Conservation (phyloP, 2,888 invertebrate species). For the Dolichomitus sp. region DNA sequence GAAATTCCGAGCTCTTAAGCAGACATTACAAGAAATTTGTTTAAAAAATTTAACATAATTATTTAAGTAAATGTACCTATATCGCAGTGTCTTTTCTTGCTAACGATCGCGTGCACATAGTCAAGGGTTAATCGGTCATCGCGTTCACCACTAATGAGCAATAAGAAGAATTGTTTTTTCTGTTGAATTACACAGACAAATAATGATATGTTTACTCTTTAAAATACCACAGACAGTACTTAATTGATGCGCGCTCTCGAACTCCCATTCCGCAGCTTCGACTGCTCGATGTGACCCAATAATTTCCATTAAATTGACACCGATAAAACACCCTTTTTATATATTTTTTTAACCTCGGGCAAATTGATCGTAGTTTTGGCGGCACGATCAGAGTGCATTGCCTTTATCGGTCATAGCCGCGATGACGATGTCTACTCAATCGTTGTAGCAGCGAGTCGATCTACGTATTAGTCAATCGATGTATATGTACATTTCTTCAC, state of each 20-base stretch:
- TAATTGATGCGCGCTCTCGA: slow-evolving; percentile 13
- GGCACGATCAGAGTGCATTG: slow-evolving; percentile 31
- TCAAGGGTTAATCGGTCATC: slow-evolving; percentile 22
- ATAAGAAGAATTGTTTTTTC: neutral
- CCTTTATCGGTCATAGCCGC: slow-evolving; percentile 63
- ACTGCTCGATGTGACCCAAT: slow-evolving; percentile 32
- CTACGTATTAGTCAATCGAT: neutral
- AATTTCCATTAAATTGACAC: slow-evolving; percentile 33
- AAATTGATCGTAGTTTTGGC: slow-evolving; percentile 39
- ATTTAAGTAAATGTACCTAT: neutral
- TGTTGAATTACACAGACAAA: neutral
- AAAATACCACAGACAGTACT: neutral
- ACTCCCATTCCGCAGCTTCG: slow-evolving; percentile 15
- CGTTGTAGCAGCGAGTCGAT: slow-evolving; percentile 17
- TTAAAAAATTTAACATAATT: no score
- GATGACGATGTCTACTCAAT: slow-evolving; percentile 49
- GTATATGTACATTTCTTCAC: slow-evolving; percentile 18
- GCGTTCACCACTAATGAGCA: slow-evolving; percentile 23
- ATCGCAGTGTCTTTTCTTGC: slow-evolving; percentile 2
- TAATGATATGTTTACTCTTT: neutral
- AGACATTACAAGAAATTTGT: no score
- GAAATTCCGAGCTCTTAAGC: no score
- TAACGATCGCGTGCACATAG: slow-evolving; percentile 2
- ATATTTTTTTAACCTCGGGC: slow-evolving; percentile 41
- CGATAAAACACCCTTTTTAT: slow-evolving; percentile 27